Evolutionary conservation across 2,113 vertebrate species (phyloP).

Genomic region (Nibea coibor): DNA sequence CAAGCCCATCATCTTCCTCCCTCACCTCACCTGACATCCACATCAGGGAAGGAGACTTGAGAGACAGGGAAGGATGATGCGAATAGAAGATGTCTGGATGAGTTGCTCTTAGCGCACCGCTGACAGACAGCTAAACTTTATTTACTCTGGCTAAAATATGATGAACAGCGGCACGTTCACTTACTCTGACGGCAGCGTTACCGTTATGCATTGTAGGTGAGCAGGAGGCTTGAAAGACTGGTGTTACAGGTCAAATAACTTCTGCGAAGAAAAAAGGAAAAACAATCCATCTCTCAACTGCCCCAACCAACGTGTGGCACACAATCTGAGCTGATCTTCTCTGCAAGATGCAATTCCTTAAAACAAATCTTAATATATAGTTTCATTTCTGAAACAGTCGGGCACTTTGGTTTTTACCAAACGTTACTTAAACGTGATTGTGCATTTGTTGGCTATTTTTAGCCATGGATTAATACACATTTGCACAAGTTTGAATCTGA

Average conservation of each 20-base stretch:
- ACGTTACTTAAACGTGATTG: not conserved
- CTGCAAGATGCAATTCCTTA: no score
- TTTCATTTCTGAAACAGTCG: no score
- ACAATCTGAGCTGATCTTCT: no score
- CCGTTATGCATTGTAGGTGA: not conserved
- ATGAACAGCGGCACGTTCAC: not conserved
- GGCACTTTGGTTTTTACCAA: not conserved
- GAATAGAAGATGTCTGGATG: conserved; percentile 1
- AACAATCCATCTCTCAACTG: not conserved
- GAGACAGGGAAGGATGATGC: conserved; percentile 2
- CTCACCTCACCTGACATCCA: conserved; percentile 40
- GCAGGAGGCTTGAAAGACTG: not conserved
- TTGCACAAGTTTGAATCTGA: no score
- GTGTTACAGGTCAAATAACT: not conserved
- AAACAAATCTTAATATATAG: no score
- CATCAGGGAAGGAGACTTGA: conserved; percentile 1
- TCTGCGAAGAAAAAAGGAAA: not conserved
- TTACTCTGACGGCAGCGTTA: not conserved
- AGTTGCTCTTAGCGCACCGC: conserved; percentile 21
- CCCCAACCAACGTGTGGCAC: not conserved
- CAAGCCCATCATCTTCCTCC: conserved; percentile 67
- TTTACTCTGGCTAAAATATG: not conserved
- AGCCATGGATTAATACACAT: not conserved
- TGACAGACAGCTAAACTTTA: conserved; percentile 28
- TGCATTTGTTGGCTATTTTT: not conserved